These are phyloP conservation scores for Desoria tigrina DNA, from an alignment of 2,888 invertebrate species.

Conservation along the genomic window DNA sequence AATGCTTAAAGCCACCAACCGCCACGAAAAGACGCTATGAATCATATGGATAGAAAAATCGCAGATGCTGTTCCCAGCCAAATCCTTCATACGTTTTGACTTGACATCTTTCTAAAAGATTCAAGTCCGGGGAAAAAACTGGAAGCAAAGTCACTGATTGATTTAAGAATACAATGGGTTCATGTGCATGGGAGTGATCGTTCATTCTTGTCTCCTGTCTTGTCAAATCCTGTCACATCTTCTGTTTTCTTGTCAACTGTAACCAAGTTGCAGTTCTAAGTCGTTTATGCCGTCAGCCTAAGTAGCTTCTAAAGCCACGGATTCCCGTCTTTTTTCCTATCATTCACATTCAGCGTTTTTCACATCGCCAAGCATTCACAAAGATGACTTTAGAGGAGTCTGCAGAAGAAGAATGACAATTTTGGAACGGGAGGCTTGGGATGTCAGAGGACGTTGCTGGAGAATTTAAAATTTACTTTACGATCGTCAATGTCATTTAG, in stretches of 20 bases:
- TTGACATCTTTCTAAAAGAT: too few relatives aligned
- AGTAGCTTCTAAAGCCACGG: not conserved
- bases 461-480: too few relatives aligned
- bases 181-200: slow-evolving; percentile 8
- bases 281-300: not conserved
- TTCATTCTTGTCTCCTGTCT: slow-evolving; percentile 15
- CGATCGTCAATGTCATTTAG: too few relatives aligned
- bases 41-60: too few relatives aligned
- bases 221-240: slow-evolving; percentile 21
- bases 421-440: too few relatives aligned
- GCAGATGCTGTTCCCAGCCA: too few relatives aligned
- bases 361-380: not conserved
- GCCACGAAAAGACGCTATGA: too few relatives aligned
- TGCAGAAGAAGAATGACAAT: not conserved
- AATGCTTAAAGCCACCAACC: too few relatives aligned
- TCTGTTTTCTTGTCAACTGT: slow-evolving; percentile 10
- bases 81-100: too few relatives aligned
- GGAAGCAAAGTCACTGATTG: slow-evolving; percentile 6
- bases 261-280: not conserved
- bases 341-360: slow-evolving; percentile 12
- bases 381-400: slow-evolving; percentile 10
- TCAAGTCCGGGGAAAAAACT: slow-evolving; percentile 7
- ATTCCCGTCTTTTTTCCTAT: not conserved
- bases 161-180: slow-evolving; percentile 16
- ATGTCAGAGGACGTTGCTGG: too few relatives aligned